Base-by-base conservation (phyloP, 1,140 invertebrate species). In the Xylocopa sonorina region DNA sequence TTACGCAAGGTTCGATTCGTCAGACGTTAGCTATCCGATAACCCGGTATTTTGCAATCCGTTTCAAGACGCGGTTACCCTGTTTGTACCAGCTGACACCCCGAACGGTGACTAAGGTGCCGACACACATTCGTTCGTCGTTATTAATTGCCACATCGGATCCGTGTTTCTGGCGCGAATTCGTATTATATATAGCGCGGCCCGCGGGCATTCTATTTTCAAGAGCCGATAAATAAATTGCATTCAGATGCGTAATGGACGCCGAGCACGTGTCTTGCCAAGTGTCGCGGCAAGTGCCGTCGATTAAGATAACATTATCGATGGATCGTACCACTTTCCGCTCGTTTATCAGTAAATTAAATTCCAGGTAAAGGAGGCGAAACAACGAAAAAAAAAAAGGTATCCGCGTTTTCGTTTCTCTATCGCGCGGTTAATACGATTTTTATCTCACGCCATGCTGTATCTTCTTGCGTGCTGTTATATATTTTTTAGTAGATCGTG, bases 61-160 rank as follows among this genome's bases (percentile, higher is more conserved):
- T 32, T 60, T 41, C 38, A n/a, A n/a, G 24, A 32, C 55, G 38
- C 58, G 18, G 46, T 16, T 18, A 38, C 58, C 16, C 34, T 5
- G 16, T 41, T 41, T 34, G 4, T 64, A 63, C 62, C 62, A 73
- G 62, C 14, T 27, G 29, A 32, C 58, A 38, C 24, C 29, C n/a
- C 51, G 64, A 38, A 38, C 53, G 72, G 69, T 69, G 74, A 77
- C 74, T 48, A 77, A 77, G 64, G 48, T 51, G 29, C 6, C 74
- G 10, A 3, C 38, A 43, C 10, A 66, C 46, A n/a, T n/a, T 62
- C 66, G 55, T 78, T 71, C 66, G 75, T 69, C 66, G 50, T 71
- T 71, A 78, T 78, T 78, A 71, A 78, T 78, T 58, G 74, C 74
- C 69, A 71, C 75, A 71, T 78, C 66, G 75, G 50, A 78, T 71